Conservation (phyloP, 2,888 invertebrate species). For the Parnassius mnemosyne region DNA sequence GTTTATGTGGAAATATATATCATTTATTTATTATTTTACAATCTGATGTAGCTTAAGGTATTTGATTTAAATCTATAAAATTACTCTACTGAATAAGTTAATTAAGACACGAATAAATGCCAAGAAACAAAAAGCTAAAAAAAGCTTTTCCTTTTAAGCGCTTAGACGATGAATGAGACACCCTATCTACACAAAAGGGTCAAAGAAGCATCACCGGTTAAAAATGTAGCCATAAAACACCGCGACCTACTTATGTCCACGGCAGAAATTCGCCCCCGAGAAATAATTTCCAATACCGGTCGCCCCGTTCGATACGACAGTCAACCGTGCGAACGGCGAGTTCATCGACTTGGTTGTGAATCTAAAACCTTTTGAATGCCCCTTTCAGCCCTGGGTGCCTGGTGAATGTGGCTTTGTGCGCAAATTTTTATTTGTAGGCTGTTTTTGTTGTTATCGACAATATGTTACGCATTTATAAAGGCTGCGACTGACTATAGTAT, state of each 20-base stretch:
- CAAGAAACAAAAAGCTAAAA: constrained; percentile 8
- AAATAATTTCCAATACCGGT: constrained; percentile 61
- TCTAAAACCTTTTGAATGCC: constrained; percentile 43
- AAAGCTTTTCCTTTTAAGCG: constrained; percentile 19
- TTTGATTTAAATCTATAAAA: too few species aligned
- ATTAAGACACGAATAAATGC: background rate
- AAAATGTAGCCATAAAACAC: constrained; percentile 54
- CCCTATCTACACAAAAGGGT: constrained; percentile 34
- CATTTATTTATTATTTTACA: too few species aligned
- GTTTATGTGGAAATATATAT: too few species aligned
- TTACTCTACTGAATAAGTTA: background rate
- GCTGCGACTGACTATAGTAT: too few species aligned
- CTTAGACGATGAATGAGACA: constrained; percentile 11
- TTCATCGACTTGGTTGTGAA: constrained; percentile 55
- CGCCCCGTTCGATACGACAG: constrained; percentile 40
- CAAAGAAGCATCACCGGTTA: constrained; percentile 37
- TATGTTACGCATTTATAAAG: background rate
- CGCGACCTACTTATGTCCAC: constrained; percentile 65
- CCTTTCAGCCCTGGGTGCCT: constrained; percentile 41
- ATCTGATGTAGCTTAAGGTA: too few species aligned
- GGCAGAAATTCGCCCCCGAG: constrained; percentile 52
- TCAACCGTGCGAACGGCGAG: constrained; percentile 55
- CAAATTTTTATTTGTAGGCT: constrained; percentile 26
- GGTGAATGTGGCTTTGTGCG: constrained; percentile 24
- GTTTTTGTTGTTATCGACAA: constrained; percentile 19